Evolutionary conservation across 2,888 invertebrate genomes (phyloP).

Genomic region (Eulithis prunata): DNA sequence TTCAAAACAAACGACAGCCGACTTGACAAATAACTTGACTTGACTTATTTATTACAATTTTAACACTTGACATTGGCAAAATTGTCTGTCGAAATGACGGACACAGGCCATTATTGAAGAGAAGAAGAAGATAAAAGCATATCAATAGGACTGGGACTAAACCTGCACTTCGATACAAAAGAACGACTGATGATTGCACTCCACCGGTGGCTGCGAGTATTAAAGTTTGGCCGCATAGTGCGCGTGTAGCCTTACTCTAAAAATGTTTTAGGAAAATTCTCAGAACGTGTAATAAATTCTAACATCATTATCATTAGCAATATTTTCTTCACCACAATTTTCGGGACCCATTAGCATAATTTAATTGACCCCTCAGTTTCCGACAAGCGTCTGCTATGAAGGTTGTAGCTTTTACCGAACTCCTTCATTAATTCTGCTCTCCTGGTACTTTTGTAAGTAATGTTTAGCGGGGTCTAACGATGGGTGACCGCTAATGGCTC

Average conservation of each 20-base stretch:
- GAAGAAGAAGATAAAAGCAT: neutral
- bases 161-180: too few species aligned
- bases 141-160: neutral
- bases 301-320: conserved; percentile 6
- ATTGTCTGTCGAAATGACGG: too few species aligned
- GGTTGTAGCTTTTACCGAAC: neutral
- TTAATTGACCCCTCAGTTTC: conserved; percentile 20
- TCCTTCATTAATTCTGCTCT: neutral
- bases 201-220: too few species aligned
- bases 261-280: neutral
- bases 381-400: neutral
- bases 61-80: too few species aligned
- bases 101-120: too few species aligned
- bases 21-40: too few species aligned
- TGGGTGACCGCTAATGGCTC: too few species aligned
- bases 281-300: neutral
- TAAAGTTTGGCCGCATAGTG: neutral
- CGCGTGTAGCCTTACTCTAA: neutral
- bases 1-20: too few species aligned
- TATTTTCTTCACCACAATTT: conserved; percentile 12
- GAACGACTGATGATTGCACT: too few species aligned
- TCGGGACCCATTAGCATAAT: conserved; percentile 27
- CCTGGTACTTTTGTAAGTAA: neutral
- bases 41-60: too few species aligned
- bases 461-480: too few species aligned